phyloP scores from a whole-genome alignment of 2,888 invertebrate genomes.

The Drosophila seclusa region DNA sequence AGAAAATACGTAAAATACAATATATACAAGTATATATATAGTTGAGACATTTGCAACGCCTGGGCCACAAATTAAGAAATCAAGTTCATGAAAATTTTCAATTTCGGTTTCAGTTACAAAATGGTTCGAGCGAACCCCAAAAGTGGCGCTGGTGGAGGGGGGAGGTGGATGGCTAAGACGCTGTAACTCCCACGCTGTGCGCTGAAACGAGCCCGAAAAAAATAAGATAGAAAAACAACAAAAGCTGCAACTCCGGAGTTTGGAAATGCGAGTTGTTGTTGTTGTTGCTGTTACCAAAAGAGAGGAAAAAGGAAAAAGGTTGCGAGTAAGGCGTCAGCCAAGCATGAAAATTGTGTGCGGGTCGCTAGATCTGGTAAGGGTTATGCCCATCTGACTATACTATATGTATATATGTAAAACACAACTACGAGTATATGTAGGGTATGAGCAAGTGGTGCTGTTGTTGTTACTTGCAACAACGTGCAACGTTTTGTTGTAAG shows the following conservation, averaged over 20 bases:
- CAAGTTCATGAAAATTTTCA: conserved; percentile 72
- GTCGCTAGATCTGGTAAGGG: conserved; percentile 7
- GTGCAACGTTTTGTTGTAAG: conserved; percentile 46
- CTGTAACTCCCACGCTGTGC: conserved; percentile 59
- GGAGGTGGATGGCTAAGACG: background rate
- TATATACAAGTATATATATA: conserved; percentile 5
- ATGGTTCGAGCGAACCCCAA: background rate
- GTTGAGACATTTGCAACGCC: conserved; percentile 45
- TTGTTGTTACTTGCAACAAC: conserved; percentile 37
- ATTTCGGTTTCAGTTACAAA: conserved; percentile 66
- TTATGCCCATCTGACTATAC: conserved; percentile 2
- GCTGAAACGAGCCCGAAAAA: conserved; percentile 46
- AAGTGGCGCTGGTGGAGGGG: background rate
- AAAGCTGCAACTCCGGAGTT: conserved; percentile 8
- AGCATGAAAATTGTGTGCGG: conserved; percentile 50
- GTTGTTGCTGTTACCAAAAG: background rate
- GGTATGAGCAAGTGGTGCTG: conserved; percentile 16
- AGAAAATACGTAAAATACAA: conserved; percentile 2
- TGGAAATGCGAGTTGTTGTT: conserved; percentile 6
- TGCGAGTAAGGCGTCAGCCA: conserved; percentile 42
- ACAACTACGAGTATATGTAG: conserved; percentile 15
- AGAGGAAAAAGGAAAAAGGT: conserved; percentile 30
- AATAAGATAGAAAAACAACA: background rate
- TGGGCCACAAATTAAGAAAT: conserved; percentile 61
- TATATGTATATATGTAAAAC: conserved; percentile 4